Evolutionary conservation across 2,888 invertebrate genomes (phyloP), one percentile per base, ranked within the genome.

Genomic region (Drosophila melanosoma): DNA sequence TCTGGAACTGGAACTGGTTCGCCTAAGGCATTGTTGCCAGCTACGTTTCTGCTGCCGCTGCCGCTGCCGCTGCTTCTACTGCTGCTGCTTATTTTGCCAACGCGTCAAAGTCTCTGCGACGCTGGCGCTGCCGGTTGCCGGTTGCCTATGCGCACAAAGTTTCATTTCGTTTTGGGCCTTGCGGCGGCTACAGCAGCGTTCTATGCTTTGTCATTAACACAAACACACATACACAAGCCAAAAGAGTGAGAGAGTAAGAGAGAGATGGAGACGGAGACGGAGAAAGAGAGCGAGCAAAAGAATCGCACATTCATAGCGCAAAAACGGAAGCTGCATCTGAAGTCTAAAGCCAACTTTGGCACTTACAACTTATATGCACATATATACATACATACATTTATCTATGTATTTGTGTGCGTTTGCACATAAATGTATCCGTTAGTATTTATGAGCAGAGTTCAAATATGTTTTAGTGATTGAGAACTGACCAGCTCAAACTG

Each of bases 121-220:
- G 69, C 56, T 76, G 70, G 53, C 71, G 68, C 53, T 52, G 76
- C 42, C 26, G 72, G 81, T 36, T 64, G 80, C 63, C 67, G 53
- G 69, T 81, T 87, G 90, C 87, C 81, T 78, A 76, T 83, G 78
- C 90, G 90, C 89, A 87, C 90, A 87, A 87, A 87, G 87, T 87
- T 87, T 87, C 87, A 87, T 87, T 87, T 87, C 87, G 90, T 83
- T 87, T 88, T 79, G 83, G 66, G 78, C 78, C 81, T 81, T 69
- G 69, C 76, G 60, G 68, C 73, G 82, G 82, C 78, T 59, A 53
- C 77, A 72, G 72, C 90, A 88, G 75, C 83, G 83, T 90, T 87
- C 87, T 90, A 87, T 90, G 87, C 87, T 87, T 90, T 87, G 87
- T 87, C 87, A 87, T 87, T 87, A 87, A 87, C 87, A 86, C 90